These are phyloP conservation scores for Rugalucina vietnamica DNA, from an alignment of 2,888 invertebrate genomes.

Conservation along the genomic window DNA sequence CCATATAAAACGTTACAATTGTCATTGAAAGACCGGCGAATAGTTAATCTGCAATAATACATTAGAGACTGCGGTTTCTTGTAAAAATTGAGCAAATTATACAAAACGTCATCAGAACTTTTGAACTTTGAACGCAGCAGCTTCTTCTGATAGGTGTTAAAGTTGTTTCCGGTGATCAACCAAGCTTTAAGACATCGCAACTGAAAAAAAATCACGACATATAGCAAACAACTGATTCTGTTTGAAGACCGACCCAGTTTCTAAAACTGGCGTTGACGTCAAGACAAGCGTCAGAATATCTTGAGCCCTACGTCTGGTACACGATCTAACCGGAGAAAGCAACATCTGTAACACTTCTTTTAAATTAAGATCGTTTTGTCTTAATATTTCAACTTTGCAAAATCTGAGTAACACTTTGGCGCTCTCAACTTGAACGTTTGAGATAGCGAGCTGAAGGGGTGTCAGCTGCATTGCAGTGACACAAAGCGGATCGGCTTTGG, in stretches of 20 bases:
- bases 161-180: background rate
- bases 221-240: background rate
- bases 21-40: background rate
- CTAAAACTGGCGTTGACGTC: constrained; percentile 1
- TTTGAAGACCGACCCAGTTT: background rate
- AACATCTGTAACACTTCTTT: background rate
- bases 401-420: background rate
- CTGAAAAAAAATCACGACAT: background rate
- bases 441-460: background rate
- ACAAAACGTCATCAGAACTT: background rate
- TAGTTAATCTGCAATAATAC: background rate
- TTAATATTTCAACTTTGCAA: background rate
- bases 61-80: background rate
- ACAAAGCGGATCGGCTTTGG: background rate
- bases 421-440: background rate
- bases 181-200: background rate
- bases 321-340: background rate
- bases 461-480: background rate
- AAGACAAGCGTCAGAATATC: background rate
- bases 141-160: background rate
- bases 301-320: background rate
- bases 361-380: background rate
- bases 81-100: background rate
- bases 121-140: background rate
- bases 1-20: background rate